A percentile compares a stretch with the other conserved stretches of the same genome.
Evolutionary conservation across 2,888 invertebrate species (phyloP).

Genomic region (Halictus ligatus): DNA sequence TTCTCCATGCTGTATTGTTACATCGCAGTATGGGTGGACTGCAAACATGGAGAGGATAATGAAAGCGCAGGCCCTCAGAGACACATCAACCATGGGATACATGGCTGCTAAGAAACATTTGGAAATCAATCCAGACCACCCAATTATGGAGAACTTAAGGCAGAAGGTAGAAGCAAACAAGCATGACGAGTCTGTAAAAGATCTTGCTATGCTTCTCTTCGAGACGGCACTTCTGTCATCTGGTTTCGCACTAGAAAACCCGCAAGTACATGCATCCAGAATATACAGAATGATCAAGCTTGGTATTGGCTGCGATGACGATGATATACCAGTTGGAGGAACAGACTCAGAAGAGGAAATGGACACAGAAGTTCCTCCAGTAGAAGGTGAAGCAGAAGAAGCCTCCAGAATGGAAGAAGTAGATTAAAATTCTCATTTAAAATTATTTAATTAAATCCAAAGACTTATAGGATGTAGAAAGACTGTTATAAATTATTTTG

Average conservation of each 20-base stretch:
- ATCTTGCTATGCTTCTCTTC: slow-evolving; percentile 96
- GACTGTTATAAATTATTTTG: slow-evolving; percentile 65
- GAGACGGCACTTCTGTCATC: slow-evolving; percentile 98
- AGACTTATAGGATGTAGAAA: slow-evolving; percentile 68
- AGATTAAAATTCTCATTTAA: slow-evolving; percentile 89
- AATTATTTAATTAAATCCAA: slow-evolving; percentile 60
- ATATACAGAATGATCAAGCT: slow-evolving; percentile 99
- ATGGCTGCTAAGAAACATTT: slow-evolving; percentile 99
- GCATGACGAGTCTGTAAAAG: slow-evolving; percentile 99
- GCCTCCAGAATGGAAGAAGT: slow-evolving; percentile 99
- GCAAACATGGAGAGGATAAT: slow-evolving; percentile 99
- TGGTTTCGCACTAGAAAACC: slow-evolving; percentile 98
- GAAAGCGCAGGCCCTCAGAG: slow-evolving; percentile 99
- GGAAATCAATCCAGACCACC: slow-evolving; percentile 98
- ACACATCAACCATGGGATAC: slow-evolving; percentile 99
- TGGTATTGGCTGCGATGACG: slow-evolving; percentile 96
- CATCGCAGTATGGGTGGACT: slow-evolving; percentile 99
- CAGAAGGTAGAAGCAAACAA: slow-evolving; percentile 98
- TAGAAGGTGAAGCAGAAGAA: slow-evolving; percentile 96
- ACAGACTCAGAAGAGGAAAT: slow-evolving; percentile 84
- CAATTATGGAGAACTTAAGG: slow-evolving; percentile 95
- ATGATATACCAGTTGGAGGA: slow-evolving; percentile 90
- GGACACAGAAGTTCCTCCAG: slow-evolving; percentile 82
- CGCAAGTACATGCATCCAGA: slow-evolving; percentile 96
- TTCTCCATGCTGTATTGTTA: slow-evolving; percentile 99